Conservation (phyloP, 2,797 vertebrate genomes). For the Spizella passerina region DNA sequence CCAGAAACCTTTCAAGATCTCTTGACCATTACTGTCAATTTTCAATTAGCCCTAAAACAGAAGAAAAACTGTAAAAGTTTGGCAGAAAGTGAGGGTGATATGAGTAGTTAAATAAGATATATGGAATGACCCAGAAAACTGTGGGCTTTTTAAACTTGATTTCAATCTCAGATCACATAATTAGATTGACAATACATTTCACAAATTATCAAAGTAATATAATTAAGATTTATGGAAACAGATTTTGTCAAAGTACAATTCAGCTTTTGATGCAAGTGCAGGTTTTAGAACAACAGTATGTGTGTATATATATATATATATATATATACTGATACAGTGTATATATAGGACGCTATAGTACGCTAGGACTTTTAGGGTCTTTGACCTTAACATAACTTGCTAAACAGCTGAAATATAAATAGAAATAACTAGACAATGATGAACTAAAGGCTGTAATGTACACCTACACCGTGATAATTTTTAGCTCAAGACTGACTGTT, state of each 20-base stretch:
- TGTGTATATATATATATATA: too few relatives aligned
- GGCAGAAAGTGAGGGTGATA: background rate
- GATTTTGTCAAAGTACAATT: background rate
- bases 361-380: background rate
- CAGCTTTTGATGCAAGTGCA: background rate
- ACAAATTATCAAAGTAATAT: background rate
- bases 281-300: background rate
- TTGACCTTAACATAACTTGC: background rate
- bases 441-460: background rate
- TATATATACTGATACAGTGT: background rate
- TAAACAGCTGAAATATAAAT: slow-evolving; percentile 13
- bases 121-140: background rate
- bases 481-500: background rate
- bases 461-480: background rate
- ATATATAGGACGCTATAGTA: background rate
- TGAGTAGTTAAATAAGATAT: background rate
- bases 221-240: background rate
- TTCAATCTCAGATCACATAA: background rate
- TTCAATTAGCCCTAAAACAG: background rate
- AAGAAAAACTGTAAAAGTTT: background rate
- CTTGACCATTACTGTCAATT: background rate
- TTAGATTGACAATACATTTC: background rate
- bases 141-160: background rate
- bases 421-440: slow-evolving; percentile 29
- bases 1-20: background rate